Conservation (phyloP, 2,797 vertebrate genomes). For the Poeciliopsis gracilis region DNA sequence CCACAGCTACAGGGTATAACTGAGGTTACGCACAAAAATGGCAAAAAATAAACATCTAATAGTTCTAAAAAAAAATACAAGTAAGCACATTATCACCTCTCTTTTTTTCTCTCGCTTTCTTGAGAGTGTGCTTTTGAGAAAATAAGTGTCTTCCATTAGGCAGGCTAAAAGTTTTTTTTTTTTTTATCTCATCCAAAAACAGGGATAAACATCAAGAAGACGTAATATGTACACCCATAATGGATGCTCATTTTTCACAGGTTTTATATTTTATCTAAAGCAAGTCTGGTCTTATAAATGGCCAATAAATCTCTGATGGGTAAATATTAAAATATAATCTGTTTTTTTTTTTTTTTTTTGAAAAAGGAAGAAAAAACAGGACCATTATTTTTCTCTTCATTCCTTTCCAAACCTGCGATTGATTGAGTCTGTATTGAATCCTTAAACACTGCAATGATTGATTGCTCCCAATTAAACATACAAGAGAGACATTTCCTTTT, state of each 20-base stretch:
- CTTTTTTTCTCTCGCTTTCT: neutral
- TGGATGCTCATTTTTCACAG: conserved; percentile 82
- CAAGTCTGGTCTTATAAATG: conserved; percentile 73
- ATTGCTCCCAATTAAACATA: conserved; percentile 94
- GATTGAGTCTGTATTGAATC: conserved; percentile 94
- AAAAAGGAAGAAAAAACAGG: conserved; percentile 51
- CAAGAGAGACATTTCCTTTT: conserved; percentile 84
- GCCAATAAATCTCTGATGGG: conserved; percentile 85
- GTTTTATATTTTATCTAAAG: conserved; percentile 92
- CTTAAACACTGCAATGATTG: conserved; percentile 90
- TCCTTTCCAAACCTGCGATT: conserved; percentile 80
- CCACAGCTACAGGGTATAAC: neutral
- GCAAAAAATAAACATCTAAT: neutral
- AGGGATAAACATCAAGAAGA: neutral
- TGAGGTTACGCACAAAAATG: neutral
- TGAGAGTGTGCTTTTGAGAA: neutral
- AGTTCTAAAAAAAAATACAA: neutral
- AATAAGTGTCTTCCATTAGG: conserved; percentile 35
- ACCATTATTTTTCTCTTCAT: conserved; percentile 90
- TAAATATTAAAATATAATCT: conserved; percentile 97
- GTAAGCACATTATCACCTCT: too few relatives aligned
- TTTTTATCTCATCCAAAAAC: conserved; percentile 38
- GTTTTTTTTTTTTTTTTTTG: conserved; percentile 52
- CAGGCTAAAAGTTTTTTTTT: conserved; percentile 37
- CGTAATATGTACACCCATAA: conserved; percentile 5